Conservation (phyloP, 2,113 vertebrate genomes). For the Actinemys pallida region DNA sequence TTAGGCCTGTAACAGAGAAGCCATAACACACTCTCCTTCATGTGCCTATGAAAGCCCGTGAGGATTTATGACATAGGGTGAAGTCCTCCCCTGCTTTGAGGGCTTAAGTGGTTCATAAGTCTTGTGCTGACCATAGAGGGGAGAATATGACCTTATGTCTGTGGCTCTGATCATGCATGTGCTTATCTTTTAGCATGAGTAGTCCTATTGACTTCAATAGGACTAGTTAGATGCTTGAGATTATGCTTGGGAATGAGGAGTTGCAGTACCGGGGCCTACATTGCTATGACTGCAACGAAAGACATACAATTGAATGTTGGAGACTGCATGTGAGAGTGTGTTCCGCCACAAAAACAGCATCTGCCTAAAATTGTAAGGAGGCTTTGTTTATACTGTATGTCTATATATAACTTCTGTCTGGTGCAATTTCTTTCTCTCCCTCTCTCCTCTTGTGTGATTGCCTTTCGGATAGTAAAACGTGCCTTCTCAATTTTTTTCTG, state of each 20-base stretch:
- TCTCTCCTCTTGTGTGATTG: not conserved
- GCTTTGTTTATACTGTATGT: conserved; percentile 24
- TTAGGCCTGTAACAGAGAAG: not conserved
- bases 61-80: not conserved
- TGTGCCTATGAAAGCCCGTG: not conserved
- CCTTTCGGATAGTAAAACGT: not conserved
- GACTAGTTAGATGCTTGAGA: not conserved
- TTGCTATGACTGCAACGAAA: not conserved
- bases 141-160: not conserved
- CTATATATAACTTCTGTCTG: conserved; percentile 20
- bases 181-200: not conserved
- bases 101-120: not conserved
- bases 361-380: conserved; percentile 16
- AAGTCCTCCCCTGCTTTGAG: not conserved
- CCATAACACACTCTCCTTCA: not conserved
- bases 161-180: not conserved
- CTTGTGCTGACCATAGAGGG: not conserved
- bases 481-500: conserved; percentile 12
- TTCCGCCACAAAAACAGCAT: conserved; percentile 11
- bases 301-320: not conserved
- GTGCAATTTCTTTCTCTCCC: not conserved
- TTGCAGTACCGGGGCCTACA: not conserved
- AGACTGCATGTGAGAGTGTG: not conserved
- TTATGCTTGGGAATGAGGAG: not conserved
- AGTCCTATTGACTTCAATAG: not conserved